Base-by-base conservation (phyloP, 2,113 vertebrate species). In the Jacana jacana region DNA sequence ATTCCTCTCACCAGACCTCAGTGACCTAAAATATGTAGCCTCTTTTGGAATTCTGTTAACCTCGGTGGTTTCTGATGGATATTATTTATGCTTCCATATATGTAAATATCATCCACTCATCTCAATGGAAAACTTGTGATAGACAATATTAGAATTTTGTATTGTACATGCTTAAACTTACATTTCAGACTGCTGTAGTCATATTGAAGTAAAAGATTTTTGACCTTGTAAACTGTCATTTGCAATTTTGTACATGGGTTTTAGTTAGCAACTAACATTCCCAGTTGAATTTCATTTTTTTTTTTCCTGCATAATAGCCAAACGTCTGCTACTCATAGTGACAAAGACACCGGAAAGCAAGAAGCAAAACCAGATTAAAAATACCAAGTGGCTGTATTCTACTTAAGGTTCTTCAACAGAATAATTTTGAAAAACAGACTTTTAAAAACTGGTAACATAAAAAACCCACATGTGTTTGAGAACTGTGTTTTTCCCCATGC, bases 1-100 rank as follows among this genome's bases (percentile, higher is more conserved):
- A 94, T 86, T 95, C 70, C 65, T 75, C 65, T 93, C 49, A 76
- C 58, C 81, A 92, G 91, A 84, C 69, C 86, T 60, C 77, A 61
- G 19, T 13, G 28, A 93, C 69, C 40, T 81, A 81, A 94, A 94
- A 75, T 94, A 90, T 76, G 86, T 61, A 81, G 8, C 13, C 35
- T 91, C 14, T 14, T 76, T 58, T 72, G 57, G 61, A 92, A 93
- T 91, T 91, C 61, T 84, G 19, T 65, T 88, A 95, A 96, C 31
- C 80, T 84, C 51, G 39, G 70, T 72, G 82, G 44, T 81, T 95
- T 93, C 65, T 65, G 31, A 58, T 81, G 52, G 40, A 49, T 90
- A 61, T 49, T 55, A 69, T 90, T 81, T 65, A 71, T 48, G 33
- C 22, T 94, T 78, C 60, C 55, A 71, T 61, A 46, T 37, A 90